A percentile compares a stretch with the other conserved stretches of the same genome.
These are phyloP conservation scores for Bacillus rossius DNA, from an alignment of 1,140 invertebrate species.

Conservation along the genomic window DNA sequence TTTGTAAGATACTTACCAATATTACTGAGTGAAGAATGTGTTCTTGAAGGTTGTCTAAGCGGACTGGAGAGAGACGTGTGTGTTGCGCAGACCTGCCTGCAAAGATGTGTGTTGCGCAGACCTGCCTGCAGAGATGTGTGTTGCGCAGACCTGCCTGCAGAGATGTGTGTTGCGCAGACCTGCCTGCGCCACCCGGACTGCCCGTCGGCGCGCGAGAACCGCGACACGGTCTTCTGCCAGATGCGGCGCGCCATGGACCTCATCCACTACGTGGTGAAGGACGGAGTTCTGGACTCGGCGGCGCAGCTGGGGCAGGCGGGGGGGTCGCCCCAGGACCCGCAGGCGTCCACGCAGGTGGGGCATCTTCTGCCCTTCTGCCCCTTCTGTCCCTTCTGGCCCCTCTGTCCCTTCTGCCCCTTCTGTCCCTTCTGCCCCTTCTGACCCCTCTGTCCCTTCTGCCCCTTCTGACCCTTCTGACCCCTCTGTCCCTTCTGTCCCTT, in stretches of 20 bases:
- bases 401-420: not conserved
- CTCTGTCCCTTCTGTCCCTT: too few species aligned
- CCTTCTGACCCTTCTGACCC: too few species aligned
- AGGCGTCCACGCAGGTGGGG: constrained; percentile 30
- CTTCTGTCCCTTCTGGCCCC: too few species aligned
- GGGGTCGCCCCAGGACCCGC: constrained; percentile 23
- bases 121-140: too few species aligned
- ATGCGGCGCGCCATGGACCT: constrained; percentile 96
- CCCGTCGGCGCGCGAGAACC: constrained; percentile 84
- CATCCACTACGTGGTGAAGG: constrained; percentile 95
- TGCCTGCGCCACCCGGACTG: constrained; percentile 94
- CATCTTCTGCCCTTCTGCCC: too few species aligned
- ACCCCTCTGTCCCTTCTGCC: not conserved
- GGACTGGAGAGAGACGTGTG: too few species aligned
- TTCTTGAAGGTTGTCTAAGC: too few species aligned
- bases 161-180: constrained; percentile 48
- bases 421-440: not conserved
- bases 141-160: constrained; percentile 68
- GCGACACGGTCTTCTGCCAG: constrained; percentile 95
- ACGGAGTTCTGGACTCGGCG: constrained; percentile 70
- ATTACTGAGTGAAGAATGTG: too few species aligned
- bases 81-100: too few species aligned
- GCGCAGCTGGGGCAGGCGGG: constrained; percentile 30
- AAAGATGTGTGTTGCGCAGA: too few species aligned
- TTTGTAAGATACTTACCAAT: too few species aligned